Evolutionary conservation across 2,113 vertebrate genomes (phyloP).

Genomic region (Rattus rattus): DNA sequence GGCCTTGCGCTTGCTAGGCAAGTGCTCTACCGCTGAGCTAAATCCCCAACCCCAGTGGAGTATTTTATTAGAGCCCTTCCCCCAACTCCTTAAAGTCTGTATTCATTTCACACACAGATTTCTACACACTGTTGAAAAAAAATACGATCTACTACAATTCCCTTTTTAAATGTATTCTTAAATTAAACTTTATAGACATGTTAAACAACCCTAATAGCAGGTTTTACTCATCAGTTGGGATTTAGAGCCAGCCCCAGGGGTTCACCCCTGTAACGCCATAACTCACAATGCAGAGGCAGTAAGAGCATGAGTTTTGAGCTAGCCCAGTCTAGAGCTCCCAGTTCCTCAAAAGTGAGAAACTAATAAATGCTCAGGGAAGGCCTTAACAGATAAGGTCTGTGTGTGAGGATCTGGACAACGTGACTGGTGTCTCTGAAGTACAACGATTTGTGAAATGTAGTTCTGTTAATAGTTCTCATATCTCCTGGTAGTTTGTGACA

Average conservation of each 20-base stretch:
- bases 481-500: slow-evolving; percentile 42
- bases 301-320: too few species aligned
- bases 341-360: too few species aligned
- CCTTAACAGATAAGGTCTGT: slow-evolving; percentile 42
- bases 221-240: neutral
- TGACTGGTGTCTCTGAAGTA: slow-evolving; percentile 19
- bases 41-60: too few species aligned
- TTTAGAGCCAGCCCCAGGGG: neutral
- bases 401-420: slow-evolving; percentile 16
- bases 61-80: neutral
- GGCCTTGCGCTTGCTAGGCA: too few species aligned
- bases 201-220: neutral
- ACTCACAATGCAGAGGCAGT: neutral
- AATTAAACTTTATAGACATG: neutral
- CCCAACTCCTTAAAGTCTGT: neutral
- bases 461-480: slow-evolving; percentile 34
- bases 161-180: neutral
- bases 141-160: neutral
- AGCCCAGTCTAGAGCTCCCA: too few species aligned
- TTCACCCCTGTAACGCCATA: neutral
- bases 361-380: neutral
- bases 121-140: slow-evolving; percentile 50
- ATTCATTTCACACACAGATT: neutral
- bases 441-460: slow-evolving; percentile 54
- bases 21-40: too few species aligned